phyloP scores from a whole-genome alignment of 2,888 invertebrate genomes.

The Pandemis heparana region DNA sequence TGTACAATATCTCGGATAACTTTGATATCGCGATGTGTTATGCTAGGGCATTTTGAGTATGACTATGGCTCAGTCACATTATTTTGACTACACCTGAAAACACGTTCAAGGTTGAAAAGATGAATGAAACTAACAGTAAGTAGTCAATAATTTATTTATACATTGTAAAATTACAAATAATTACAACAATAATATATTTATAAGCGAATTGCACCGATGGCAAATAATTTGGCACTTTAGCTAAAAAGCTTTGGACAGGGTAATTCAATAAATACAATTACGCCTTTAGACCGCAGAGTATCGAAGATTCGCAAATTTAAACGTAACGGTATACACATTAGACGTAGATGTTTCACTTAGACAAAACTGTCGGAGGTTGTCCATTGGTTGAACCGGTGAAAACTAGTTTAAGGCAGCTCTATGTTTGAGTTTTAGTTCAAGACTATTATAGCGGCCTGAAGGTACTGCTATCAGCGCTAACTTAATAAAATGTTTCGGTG shows the following conservation, averaged over 20 bases:
- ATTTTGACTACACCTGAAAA: no score
- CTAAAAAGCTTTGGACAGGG: slow-evolving; percentile 52
- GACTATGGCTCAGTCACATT: no score
- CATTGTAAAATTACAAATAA: slow-evolving; percentile 72
- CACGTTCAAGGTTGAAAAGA: background rate
- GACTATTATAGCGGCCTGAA: background rate
- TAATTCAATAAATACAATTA: slow-evolving; percentile 19
- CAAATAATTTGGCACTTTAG: slow-evolving; percentile 83
- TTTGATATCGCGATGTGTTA: no score
- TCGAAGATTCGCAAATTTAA: no score
- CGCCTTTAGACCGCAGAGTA: background rate
- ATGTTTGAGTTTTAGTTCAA: no score
- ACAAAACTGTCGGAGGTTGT: no score
- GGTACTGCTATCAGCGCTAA: background rate
- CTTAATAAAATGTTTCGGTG: background rate
- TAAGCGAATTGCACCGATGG: slow-evolving; percentile 69
- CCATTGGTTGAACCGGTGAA: no score
- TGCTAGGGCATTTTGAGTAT: no score
- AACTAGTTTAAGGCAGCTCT: background rate
- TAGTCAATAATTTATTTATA: slow-evolving; percentile 69
- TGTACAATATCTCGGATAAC: no score
- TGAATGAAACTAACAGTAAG: slow-evolving; percentile 45
- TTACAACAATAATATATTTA: slow-evolving; percentile 67
- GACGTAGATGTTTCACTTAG: no score
- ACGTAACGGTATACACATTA: no score